Evolutionary conservation across 2,797 vertebrate genomes (phyloP), one percentile per base, ranked within the genome.

Genomic region (Huso huso): DNA sequence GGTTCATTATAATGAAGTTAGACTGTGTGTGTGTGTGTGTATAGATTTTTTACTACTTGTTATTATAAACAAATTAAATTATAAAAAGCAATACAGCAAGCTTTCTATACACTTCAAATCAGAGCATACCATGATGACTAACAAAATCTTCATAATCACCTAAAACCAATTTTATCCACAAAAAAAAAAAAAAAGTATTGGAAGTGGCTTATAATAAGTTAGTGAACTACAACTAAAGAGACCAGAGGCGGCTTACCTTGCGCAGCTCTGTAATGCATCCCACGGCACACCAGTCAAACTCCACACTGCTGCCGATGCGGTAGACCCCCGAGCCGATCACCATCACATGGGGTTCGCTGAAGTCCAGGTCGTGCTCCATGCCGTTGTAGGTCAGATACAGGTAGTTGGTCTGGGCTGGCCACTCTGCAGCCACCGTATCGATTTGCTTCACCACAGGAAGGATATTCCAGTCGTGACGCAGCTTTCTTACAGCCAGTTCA

Each of bases 231-330:
- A 18, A 1, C 15, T 18, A 18, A 18, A 18, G 15, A 18, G 15
- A 18, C 15, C 15, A 18, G 15, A 18, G 15, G 15, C 15, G 15
- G 5, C 49, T 59, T 2, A 94, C 96, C 93, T 95, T 94, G 64
- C 96, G 89, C 57, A 99, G 92, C 81, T 98, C 92, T 51, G 86
- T 95, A 84, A 98, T 99, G 80, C 95, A 99, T 10, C 96, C 93
- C 0, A 99, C 96, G 0, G 96, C 96, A 0, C 96, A 99, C 95
- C 96, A 99, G 69, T 99, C 96, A 0, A 99, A 99, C 77, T 98
- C 96, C 0, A 98, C 96, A 0, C 96, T 98, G 89, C 96, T 98
- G 80, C 96, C 96, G 0, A 99, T 99, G 68, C 96, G 93, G 81
- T 98, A 99, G 12, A 98, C 96, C 0, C 96, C 96, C 0, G 96